These are phyloP conservation scores for Clistopyga incitator DNA, from an alignment of 2,888 invertebrate species.

Conservation along the genomic window DNA sequence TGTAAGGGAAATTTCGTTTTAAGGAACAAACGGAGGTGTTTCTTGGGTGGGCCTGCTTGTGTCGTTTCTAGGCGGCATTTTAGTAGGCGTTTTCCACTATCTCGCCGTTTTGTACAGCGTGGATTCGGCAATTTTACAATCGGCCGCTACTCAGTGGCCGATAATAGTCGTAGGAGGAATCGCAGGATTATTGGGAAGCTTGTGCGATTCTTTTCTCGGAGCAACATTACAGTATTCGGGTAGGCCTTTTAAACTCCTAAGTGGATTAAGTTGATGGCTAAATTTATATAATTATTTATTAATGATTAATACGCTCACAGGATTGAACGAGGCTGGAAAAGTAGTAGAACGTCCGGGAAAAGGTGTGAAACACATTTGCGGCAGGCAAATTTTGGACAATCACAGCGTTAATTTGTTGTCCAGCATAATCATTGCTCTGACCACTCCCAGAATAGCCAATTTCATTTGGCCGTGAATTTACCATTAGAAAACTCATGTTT, in stretches of 20 bases:
- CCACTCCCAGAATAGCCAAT: slow-evolving; percentile 88
- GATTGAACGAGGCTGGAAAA: slow-evolving; percentile 88
- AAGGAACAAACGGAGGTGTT: slow-evolving; percentile 96
- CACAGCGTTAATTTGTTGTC: slow-evolving; percentile 95
- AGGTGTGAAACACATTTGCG: slow-evolving; percentile 91
- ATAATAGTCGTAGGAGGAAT: slow-evolving; percentile 89
- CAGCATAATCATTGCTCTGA: slow-evolving; percentile 90
- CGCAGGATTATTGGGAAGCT: slow-evolving; percentile 92
- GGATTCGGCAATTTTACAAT: slow-evolving; percentile 86
- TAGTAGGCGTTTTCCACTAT: slow-evolving; percentile 91
- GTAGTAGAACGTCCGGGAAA: slow-evolving; percentile 90
- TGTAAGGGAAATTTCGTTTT: slow-evolving; percentile 35
- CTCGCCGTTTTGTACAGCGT: slow-evolving; percentile 88
- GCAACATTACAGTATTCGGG: slow-evolving; percentile 95
- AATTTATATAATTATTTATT: not conserved
- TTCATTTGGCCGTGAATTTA: slow-evolving; percentile 85
- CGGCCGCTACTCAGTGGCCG: slow-evolving; percentile 92
- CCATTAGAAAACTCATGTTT: slow-evolving; percentile 1
- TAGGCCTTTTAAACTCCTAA: slow-evolving; percentile 71
- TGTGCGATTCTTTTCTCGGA: slow-evolving; percentile 93
- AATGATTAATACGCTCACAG: slow-evolving; percentile 83
- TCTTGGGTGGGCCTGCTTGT: slow-evolving; percentile 87
- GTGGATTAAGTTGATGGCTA: not conserved
- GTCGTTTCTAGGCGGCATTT: slow-evolving; percentile 88
- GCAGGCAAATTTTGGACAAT: slow-evolving; percentile 91